Conservation (phyloP, 2,888 invertebrate genomes). For the Fabriciana adippe region DNA sequence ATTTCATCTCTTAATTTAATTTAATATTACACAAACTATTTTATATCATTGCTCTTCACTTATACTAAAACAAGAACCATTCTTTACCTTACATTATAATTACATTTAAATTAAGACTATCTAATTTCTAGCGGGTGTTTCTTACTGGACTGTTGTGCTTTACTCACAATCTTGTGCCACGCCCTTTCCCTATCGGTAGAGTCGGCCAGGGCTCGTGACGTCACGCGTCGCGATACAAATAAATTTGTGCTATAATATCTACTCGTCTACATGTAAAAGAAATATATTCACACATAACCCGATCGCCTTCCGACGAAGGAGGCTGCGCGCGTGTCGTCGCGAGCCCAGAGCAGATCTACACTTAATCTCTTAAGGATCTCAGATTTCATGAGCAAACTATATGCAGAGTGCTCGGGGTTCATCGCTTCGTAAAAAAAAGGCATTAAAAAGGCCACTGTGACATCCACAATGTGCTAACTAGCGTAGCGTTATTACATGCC, state of each 20-base stretch:
- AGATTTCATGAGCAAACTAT: conserved; percentile 39
- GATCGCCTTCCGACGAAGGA: neutral
- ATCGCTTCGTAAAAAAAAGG: conserved; percentile 71
- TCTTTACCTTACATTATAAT: conserved; percentile 79
- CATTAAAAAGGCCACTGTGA: conserved; percentile 75
- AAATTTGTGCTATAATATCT: conserved; percentile 26
- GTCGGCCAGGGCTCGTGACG: conserved; percentile 4
- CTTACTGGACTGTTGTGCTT: conserved; percentile 72
- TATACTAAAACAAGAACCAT: conserved; percentile 81
- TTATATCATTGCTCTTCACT: conserved; percentile 82
- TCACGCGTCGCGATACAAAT: conserved; percentile 18
- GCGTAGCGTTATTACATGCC: conserved; percentile 66
- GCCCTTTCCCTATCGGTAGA: conserved; percentile 40
- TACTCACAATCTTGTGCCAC: conserved; percentile 54
- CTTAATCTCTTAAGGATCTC: conserved; percentile 50
- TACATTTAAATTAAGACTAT: conserved; percentile 80
- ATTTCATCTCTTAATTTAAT: conserved; percentile 73
- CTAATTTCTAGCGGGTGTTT: conserved; percentile 79
- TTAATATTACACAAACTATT: conserved; percentile 80
- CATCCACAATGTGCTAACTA: conserved; percentile 72
- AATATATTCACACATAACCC: conserved; percentile 14
- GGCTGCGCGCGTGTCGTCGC: conserved; percentile 7
- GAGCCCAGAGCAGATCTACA: conserved; percentile 16
- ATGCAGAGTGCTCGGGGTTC: conserved; percentile 52
- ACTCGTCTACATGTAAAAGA: conserved; percentile 21